Base-by-base conservation (phyloP, 2,888 invertebrate genomes). In the Mesochorus sp. region DNA sequence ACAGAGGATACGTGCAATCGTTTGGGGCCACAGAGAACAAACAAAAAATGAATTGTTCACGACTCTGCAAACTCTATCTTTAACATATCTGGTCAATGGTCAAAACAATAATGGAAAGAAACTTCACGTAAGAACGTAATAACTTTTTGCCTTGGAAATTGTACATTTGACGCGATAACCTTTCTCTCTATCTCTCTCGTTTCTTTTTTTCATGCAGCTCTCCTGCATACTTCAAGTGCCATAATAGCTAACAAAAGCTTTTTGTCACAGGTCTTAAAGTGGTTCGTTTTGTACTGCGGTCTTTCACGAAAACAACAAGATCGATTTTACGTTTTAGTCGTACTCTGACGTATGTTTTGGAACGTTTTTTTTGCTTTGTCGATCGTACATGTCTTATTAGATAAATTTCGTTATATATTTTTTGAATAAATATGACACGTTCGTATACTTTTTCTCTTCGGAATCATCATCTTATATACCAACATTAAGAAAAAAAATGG, bases 331-430 rank as follows among this genome's bases (percentile, higher is more conserved):
- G 68, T 78, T 26, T 34, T 47, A 17, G 10, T 17, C 28, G 37
- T 26, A 55, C 44, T 37, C 26, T 44, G 39, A 10, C 44, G 59
- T 67, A 24, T 57, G 39, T 59, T 3, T 0, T 57, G 42, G 24
- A 61, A 59, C 64, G 44, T 34, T 53, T 67, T 67, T 12, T 24
- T 68, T 26, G 47, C 8, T 37, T 26, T 14, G 14, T 37, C n/a
- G 14, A 17, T 24, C 57, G 57, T 37, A 47, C n/a, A 4, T 34
- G 24, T 12, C 37, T 8, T 3, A n/a, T n/a, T 0, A 6, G 49
- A 47, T 61, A 12, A 19, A 49, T 37, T 66, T 14, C 62, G 8
- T 47, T 64, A 64, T 57, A 55, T 57, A 57, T 34, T 37, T 6
- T 19, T 53, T 53, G 17, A 39, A 67, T 19, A n/a, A 8, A 10